Conservation (phyloP, 2,888 invertebrate genomes). For the Ischnura elegans region DNA sequence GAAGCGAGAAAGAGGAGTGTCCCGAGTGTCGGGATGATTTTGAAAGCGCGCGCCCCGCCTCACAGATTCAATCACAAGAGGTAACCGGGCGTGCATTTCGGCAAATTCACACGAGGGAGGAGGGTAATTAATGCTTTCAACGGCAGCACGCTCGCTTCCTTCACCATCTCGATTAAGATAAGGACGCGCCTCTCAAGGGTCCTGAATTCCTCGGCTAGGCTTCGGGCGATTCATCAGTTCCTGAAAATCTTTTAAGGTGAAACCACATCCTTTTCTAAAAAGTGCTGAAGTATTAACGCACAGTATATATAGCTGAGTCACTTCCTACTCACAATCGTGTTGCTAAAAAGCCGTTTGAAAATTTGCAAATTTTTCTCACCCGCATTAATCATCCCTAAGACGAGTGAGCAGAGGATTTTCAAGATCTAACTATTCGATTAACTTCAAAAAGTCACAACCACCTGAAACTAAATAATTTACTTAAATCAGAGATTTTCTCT, state of each 20-base stretch:
- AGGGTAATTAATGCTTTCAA: background rate
- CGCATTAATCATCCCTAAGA: too few relatives aligned
- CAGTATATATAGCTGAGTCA: background rate
- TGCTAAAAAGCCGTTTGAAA: too few relatives aligned
- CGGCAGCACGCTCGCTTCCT: background rate
- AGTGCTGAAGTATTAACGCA: background rate
- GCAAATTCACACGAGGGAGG: background rate
- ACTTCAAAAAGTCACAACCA: too few relatives aligned
- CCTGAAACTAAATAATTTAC: too few relatives aligned
- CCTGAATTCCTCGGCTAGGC: background rate
- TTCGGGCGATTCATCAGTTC: background rate
- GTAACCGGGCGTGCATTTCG: background rate
- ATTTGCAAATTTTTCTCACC: too few relatives aligned
- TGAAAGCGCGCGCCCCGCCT: background rate
- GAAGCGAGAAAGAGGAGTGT: background rate
- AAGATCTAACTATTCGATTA: too few relatives aligned
- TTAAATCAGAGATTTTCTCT: too few relatives aligned
- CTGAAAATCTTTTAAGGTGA: background rate
- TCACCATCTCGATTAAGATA: background rate
- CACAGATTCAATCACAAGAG: constrained; percentile 42
- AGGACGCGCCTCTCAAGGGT: background rate
- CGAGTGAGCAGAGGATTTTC: too few relatives aligned
- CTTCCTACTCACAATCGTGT: background rate
- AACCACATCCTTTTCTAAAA: background rate
- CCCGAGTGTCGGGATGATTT: background rate